phyloP scores from a whole-genome alignment of 2,113 vertebrate species.

The Phylloscopus whistleri region DNA sequence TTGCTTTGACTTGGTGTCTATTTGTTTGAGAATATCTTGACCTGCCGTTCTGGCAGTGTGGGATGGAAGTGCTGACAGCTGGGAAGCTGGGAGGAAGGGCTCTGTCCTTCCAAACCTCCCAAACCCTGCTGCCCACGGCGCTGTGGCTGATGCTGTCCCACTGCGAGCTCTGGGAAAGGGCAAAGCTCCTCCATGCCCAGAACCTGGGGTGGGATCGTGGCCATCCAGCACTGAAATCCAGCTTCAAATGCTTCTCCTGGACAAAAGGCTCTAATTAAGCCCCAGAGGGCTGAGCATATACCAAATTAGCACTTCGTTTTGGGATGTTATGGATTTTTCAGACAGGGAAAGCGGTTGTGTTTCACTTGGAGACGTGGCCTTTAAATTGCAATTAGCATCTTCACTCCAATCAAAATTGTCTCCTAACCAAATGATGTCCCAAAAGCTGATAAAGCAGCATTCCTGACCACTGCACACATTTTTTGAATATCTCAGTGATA shows the following conservation, averaged over 20 bases:
- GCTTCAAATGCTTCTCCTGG: not conserved
- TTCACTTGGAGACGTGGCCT: not conserved
- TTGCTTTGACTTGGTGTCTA: not conserved
- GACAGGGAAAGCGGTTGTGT: not conserved
- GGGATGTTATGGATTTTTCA: not conserved
- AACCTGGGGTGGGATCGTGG: not conserved
- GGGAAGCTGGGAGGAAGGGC: not conserved
- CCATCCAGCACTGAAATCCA: not conserved
- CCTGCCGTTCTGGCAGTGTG: not conserved
- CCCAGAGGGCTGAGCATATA: not conserved
- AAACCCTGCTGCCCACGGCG: not conserved
- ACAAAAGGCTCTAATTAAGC: not conserved
- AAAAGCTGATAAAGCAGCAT: not conserved
- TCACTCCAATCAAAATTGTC: not conserved
- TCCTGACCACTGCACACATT: not conserved
- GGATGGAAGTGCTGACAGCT: not conserved
- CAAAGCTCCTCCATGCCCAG: not conserved
- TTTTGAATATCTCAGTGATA: not conserved
- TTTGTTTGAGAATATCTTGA: not conserved
- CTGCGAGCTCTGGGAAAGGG: not conserved
- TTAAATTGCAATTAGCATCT: not conserved
- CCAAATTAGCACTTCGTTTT: not conserved
- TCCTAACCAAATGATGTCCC: not conserved
- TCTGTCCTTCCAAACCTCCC: not conserved
- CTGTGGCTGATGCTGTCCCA: not conserved